Evolutionary conservation across 2,888 invertebrate genomes (phyloP), one percentile per base, ranked within the genome.

Genomic region (Meghimatium bilineatum): DNA sequence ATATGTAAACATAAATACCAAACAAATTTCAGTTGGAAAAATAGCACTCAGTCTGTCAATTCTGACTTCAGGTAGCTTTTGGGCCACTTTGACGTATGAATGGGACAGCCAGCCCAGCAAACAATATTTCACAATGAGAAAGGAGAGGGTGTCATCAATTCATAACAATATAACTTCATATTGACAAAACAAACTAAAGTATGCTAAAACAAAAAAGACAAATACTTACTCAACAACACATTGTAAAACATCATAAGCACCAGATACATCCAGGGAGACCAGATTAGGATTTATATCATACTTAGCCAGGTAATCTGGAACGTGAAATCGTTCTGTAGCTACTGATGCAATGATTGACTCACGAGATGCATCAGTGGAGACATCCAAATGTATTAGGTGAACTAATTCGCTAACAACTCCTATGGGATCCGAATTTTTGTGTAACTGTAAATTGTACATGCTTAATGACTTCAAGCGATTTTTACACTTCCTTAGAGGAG

Each of bases 181-280:
- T n/a, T n/a, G n/a, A 23, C 17, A 72, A 32, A 34, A 34, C 10
- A 56, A 23, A 44, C 44, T 44, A 2, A 6, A 80, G 44, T 20
- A 38, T 29, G n/a, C 32, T 14, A 80, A 66, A 34, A 44, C 26
- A 14, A 17, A 49, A 5, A 52, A 32, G 32, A 32, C 1, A 29
- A 32, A 26, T 52, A 75, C 78, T 74, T 84, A 77, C 72, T 82
- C 78, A 60, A 84, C 77, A 29, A 79, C 52, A 78, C 67, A 84
- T 12, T 76, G 82, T 32, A 94, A 93, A 71, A 95, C 93, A 83
- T 94, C 94, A 79, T 94, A 94, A 89, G 95, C 95, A 69, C 95
- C 95, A 92, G 96, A 96, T 82, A 96, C 94, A 93, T 96, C 96
- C 85, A 96, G 92, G 49, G 95, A 95, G 44, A 93, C 93, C 72